phyloP scores from a whole-genome alignment of 2,113 vertebrate genomes.

The Puffinus mauretanicus region DNA sequence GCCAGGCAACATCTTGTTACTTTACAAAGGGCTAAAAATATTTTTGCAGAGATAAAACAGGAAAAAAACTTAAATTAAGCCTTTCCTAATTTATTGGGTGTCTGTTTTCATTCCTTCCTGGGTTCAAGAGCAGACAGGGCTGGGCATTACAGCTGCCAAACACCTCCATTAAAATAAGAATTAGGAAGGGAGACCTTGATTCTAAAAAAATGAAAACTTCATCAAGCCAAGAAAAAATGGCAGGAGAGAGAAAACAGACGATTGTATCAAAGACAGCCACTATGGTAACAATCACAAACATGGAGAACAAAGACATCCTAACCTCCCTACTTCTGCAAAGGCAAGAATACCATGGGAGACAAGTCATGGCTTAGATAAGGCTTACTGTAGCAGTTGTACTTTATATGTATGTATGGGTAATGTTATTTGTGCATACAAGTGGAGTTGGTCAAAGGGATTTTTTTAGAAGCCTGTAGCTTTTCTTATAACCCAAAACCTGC shows the following conservation, averaged over 20 bases:
- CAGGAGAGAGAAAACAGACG: background rate
- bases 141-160: background rate
- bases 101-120: background rate
- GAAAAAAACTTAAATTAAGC: background rate
- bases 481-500: background rate
- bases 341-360: background rate
- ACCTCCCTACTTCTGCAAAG: background rate
- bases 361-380: background rate
- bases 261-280: background rate
- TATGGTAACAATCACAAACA: background rate
- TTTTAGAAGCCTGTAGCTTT: background rate
- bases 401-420: background rate
- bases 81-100: background rate
- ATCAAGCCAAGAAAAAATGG: constrained; percentile 17
- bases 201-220: background rate
- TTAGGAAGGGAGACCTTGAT: background rate
- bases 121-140: background rate
- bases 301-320: background rate
- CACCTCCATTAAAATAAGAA: background rate
- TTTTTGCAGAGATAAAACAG: background rate
- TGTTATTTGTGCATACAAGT: background rate
- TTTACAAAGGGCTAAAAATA: background rate
- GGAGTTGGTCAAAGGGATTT: background rate
- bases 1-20: background rate
- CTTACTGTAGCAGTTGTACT: background rate